These are phyloP conservation scores for Sebastes flavidus DNA, from an alignment of 2,797 vertebrate genomes.

Conservation along the genomic window DNA sequence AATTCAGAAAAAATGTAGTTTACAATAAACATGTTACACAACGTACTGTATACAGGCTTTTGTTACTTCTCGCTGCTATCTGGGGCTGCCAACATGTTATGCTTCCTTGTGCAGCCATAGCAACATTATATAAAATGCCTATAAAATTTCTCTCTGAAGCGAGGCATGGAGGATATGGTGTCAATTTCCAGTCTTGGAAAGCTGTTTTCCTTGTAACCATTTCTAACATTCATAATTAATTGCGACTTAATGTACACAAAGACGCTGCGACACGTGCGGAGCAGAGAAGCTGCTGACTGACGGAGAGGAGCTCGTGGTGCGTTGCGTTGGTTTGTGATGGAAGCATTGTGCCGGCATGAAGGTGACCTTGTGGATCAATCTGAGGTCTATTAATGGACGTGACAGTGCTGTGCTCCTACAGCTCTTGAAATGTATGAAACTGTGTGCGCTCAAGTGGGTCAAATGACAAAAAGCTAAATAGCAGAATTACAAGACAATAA, in stretches of 20 bases:
- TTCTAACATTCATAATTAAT: slow-evolving; percentile 45
- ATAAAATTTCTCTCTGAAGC: neutral
- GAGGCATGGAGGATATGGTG: neutral
- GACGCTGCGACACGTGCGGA: neutral
- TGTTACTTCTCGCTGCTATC: slow-evolving; percentile 4
- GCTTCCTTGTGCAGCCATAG: neutral
- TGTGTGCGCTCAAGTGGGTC: neutral
- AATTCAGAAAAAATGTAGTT: neutral
- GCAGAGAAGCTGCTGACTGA: slow-evolving; percentile 29
- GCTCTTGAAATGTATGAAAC: slow-evolving; percentile 26
- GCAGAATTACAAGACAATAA: neutral
- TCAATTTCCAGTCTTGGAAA: slow-evolving; percentile 8
- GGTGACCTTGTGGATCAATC: slow-evolving; percentile 79
- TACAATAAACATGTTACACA: slow-evolving; percentile 23
- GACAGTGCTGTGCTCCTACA: slow-evolving; percentile 22
- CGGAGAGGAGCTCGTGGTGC: slow-evolving; percentile 11
- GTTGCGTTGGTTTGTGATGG: slow-evolving; percentile 47
- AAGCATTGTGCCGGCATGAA: slow-evolving; percentile 66
- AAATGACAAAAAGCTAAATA: neutral
- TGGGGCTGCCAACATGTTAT: neutral
- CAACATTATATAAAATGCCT: neutral
- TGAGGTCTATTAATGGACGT: slow-evolving; percentile 52
- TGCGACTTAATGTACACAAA: slow-evolving; percentile 22
- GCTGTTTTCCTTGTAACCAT: slow-evolving; percentile 18
- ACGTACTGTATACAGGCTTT: neutral